Percentiles rank a stretch among this genome's conserved stretches.
phyloP scores from a whole-genome alignment of 92 coral and sea anemone species.

The Porites rus region DNA sequence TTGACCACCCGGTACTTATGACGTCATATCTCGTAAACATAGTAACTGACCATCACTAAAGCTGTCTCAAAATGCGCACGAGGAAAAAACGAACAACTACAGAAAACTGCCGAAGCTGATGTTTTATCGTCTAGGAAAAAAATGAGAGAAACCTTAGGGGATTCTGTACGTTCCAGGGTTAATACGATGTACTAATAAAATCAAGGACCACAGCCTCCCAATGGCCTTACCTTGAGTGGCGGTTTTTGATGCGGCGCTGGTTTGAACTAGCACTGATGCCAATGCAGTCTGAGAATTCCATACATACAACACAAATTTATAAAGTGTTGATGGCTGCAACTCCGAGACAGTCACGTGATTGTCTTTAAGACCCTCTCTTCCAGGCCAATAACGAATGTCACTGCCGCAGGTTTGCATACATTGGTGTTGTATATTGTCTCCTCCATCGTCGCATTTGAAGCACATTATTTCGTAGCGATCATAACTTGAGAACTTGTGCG shows the following conservation, averaged over 20 bases:
- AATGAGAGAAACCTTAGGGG: too few relatives aligned
- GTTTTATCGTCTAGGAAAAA: too few relatives aligned
- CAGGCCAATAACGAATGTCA: slow-evolving; percentile 23
- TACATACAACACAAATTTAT: slow-evolving; percentile 24
- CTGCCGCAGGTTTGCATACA: slow-evolving; percentile 8
- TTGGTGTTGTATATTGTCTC: slow-evolving; percentile 4
- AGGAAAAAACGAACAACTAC: too few relatives aligned
- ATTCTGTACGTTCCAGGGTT: too few relatives aligned
- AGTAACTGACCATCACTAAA: too few relatives aligned
- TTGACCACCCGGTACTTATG: too few relatives aligned
- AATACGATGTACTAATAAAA: too few relatives aligned
- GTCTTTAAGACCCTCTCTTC: slow-evolving; percentile 11
- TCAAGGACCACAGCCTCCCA: too few relatives aligned
- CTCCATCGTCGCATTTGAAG: slow-evolving; percentile 19
- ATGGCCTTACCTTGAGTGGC: neutral
- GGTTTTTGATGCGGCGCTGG: neutral
- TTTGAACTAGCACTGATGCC: slow-evolving; percentile 17
- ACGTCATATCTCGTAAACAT: too few relatives aligned
- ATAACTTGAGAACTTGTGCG: slow-evolving; percentile 7
- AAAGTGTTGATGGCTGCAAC: slow-evolving; percentile 8
- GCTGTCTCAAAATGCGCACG: too few relatives aligned
- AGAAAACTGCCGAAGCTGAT: too few relatives aligned
- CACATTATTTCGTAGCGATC: slow-evolving; percentile 15
- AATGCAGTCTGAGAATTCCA: slow-evolving; percentile 12
- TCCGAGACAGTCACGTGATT: slow-evolving; percentile 45